phyloP scores from a whole-genome alignment of 2,113 vertebrate genomes.

The Oxyruncus cristatus region DNA sequence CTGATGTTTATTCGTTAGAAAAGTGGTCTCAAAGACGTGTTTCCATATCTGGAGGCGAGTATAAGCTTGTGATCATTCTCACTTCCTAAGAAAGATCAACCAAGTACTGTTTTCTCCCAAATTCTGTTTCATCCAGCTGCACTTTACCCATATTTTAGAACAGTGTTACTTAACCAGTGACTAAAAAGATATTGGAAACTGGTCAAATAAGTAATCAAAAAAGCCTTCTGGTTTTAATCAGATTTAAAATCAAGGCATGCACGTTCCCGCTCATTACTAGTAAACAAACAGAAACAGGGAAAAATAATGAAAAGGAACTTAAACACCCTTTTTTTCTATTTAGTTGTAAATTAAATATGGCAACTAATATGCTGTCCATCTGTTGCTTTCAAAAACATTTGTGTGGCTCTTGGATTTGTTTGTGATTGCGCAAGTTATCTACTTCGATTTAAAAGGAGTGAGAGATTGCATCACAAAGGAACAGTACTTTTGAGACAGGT shows the following conservation, averaged over 20 bases:
- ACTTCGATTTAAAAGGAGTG: background rate
- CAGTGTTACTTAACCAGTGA: background rate
- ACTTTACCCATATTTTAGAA: background rate
- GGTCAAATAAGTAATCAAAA: background rate
- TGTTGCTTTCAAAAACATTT: background rate
- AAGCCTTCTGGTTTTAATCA: rapidly evolving
- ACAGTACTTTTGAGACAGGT: background rate
- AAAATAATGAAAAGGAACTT: background rate
- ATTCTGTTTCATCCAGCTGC: background rate
- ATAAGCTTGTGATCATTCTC: background rate
- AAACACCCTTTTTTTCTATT: background rate
- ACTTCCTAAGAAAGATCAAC: background rate
- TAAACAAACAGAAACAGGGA: background rate
- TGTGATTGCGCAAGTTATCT: background rate
- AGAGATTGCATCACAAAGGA: background rate
- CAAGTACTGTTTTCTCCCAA: background rate
- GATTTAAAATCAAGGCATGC: background rate
- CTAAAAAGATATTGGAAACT: background rate
- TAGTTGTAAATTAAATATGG: background rate
- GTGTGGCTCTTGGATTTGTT: background rate
- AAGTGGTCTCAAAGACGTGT: background rate
- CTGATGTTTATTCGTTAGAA: background rate
- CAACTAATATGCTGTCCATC: background rate
- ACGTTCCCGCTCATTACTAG: background rate
- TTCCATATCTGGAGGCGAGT: background rate